Conservation (phyloP, 2,888 invertebrate species). For the Nysson spinosus region DNA sequence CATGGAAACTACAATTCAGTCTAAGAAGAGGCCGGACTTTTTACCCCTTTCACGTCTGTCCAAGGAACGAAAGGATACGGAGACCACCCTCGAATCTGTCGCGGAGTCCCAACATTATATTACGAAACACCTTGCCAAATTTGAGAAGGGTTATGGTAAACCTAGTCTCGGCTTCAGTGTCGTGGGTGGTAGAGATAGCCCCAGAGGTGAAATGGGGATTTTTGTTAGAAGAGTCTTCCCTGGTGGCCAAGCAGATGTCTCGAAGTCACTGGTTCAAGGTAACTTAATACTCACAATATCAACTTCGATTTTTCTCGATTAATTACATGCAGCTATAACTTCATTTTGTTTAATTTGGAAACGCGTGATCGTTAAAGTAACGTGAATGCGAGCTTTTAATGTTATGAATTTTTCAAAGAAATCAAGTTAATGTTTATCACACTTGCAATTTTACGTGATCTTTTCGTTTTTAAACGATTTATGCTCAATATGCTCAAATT, state of each 20-base stretch:
- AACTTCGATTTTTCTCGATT: background rate
- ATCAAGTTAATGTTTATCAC: no score
- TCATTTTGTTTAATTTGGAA: no score
- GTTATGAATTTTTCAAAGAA: no score
- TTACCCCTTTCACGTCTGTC: slow-evolving; percentile 62
- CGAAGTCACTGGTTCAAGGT: slow-evolving; percentile 74
- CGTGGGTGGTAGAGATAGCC: slow-evolving; percentile 82
- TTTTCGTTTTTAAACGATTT: no score
- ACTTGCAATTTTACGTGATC: no score
- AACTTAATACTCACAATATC: background rate
- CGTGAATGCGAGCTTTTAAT: no score
- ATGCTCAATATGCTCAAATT: no score
- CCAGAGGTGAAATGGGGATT: slow-evolving; percentile 82
- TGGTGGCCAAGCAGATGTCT: slow-evolving; percentile 81
- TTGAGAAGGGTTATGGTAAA: slow-evolving; percentile 80
- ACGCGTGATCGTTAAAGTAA: no score
- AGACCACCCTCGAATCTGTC: slow-evolving; percentile 53
- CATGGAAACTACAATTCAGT: slow-evolving; percentile 32
- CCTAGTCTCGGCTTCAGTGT: slow-evolving; percentile 83
- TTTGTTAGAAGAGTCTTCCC: slow-evolving; percentile 81
- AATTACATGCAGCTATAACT: no score
- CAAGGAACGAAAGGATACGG: slow-evolving; percentile 59
- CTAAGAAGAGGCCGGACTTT: slow-evolving; percentile 69
- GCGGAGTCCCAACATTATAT: slow-evolving; percentile 67
- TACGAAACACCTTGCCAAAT: slow-evolving; percentile 70